These are phyloP conservation scores for Leptinotarsa lineolata DNA, from an alignment of 1,140 invertebrate genomes.

Conservation along the genomic window DNA sequence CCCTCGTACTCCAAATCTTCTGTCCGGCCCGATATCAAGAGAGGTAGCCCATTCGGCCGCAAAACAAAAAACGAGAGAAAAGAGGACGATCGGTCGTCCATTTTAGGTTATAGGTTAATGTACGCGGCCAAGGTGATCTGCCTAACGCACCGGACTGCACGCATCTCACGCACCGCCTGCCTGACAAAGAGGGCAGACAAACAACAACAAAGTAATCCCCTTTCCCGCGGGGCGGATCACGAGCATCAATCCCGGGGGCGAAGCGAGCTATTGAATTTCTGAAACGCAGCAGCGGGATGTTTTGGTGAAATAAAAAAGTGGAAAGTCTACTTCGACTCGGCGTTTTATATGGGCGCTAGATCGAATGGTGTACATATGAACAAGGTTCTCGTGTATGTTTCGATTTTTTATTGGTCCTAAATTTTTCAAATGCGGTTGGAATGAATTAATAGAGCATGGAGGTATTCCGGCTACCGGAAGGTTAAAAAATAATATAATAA, in stretches of 20 bases:
- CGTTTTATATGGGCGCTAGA: not conserved
- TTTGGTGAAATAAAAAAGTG: slow-evolving; percentile 18
- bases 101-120: slow-evolving; percentile 26
- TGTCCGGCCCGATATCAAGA: not conserved
- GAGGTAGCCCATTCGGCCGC: not conserved
- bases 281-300: slow-evolving; percentile 1
- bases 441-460: too few relatives aligned
- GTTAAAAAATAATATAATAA: too few relatives aligned
- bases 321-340: not conserved
- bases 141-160: not conserved
- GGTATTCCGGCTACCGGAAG: too few relatives aligned
- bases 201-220: not conserved
- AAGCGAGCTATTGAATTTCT: not conserved
- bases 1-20: too few relatives aligned
- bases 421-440: not conserved
- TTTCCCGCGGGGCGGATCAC: not conserved
- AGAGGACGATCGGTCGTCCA: not conserved
- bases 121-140: slow-evolving; percentile 22
- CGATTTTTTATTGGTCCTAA: not conserved
- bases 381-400: not conserved
- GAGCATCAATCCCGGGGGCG: not conserved
- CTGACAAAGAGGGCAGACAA: not conserved
- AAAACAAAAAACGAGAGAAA: not conserved
- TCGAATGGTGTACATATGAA: not conserved
- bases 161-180: slow-evolving; percentile 7